Percentiles rank a stretch among this genome's conserved stretches.
Conservation (phyloP, 2,113 vertebrate genomes). For the Puntigrus tetrazona region DNA sequence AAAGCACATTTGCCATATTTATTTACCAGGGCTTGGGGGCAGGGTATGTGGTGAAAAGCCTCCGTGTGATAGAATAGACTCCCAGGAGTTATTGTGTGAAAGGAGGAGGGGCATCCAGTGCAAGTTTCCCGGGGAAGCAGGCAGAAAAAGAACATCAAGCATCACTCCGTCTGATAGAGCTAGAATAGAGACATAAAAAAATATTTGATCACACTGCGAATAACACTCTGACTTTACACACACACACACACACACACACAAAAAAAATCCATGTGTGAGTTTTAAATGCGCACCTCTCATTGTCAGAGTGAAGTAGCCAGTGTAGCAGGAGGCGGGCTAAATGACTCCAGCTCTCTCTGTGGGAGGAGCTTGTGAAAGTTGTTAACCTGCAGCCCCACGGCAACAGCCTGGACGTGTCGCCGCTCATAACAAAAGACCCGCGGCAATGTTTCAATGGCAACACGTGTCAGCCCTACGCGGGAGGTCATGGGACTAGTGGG, state of each 20-base stretch:
- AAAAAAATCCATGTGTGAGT: slow-evolving; percentile 47
- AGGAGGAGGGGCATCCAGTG: slow-evolving; percentile 42
- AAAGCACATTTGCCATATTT: not conserved
- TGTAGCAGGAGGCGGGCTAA: slow-evolving; percentile 57
- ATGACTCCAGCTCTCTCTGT: slow-evolving; percentile 53
- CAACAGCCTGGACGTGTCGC: slow-evolving; percentile 62
- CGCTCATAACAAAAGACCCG: slow-evolving; percentile 62
- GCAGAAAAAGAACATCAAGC: slow-evolving; percentile 70
- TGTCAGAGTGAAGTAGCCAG: slow-evolving; percentile 67
- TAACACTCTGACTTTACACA: not conserved
- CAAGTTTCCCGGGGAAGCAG: slow-evolving; percentile 49
- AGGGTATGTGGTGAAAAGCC: slow-evolving; percentile 68
- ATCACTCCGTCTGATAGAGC: slow-evolving; percentile 67
- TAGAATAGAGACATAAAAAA: slow-evolving; percentile 39
- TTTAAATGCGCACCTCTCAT: slow-evolving; percentile 59
- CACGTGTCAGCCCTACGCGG: slow-evolving; percentile 35
- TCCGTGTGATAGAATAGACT: slow-evolving; percentile 72
- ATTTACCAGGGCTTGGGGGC: slow-evolving; percentile 68
- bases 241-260: no score
- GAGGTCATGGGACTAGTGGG: slow-evolving; percentile 18
- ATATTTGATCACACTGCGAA: not conserved
- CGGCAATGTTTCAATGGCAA: slow-evolving; percentile 66
- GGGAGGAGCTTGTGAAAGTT: slow-evolving; percentile 48
- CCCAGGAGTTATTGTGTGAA: slow-evolving; percentile 72
- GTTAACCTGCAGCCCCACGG: slow-evolving; percentile 58